phyloP scores from a whole-genome alignment of 2,797 vertebrate species.

The Periophthalmus magnuspinnatus region DNA sequence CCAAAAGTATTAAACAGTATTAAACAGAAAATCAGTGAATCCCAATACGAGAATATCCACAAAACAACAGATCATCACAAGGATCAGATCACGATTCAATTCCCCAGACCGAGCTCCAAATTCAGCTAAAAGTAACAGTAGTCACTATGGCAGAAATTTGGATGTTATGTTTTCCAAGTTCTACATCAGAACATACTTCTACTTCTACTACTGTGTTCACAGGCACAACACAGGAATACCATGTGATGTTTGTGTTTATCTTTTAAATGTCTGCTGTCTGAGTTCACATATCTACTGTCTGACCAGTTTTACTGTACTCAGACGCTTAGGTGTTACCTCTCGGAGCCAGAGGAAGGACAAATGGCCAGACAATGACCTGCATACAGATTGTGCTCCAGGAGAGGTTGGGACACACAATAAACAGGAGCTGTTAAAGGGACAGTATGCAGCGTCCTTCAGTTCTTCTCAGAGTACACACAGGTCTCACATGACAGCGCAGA shows the following conservation, averaged over 20 bases:
- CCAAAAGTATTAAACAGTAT: too few relatives aligned
- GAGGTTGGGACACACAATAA: not conserved
- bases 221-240: not conserved
- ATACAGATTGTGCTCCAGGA: not conserved
- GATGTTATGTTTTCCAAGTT: not conserved
- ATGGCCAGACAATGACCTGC: not conserved
- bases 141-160: too few relatives aligned
- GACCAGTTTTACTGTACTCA: not conserved
- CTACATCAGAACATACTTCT: too few relatives aligned
- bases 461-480: too few relatives aligned
- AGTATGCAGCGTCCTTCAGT: too few relatives aligned
- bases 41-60: too few relatives aligned
- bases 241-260: not conserved
- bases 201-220: not conserved
- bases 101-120: too few relatives aligned
- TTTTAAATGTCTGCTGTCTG: not conserved
- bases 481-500: too few relatives aligned
- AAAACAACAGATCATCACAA: too few relatives aligned
- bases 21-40: too few relatives aligned
- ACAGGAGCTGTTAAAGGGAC: not conserved
- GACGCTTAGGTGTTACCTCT: not conserved
- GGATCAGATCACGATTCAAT: too few relatives aligned
- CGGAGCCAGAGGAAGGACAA: not conserved
- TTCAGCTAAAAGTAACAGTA: too few relatives aligned
- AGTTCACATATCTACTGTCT: not conserved